Percentiles rank a stretch among this genome's conserved stretches.
Conservation (phyloP, 2,888 invertebrate genomes). For the Stenoptilia bipunctidactyla region DNA sequence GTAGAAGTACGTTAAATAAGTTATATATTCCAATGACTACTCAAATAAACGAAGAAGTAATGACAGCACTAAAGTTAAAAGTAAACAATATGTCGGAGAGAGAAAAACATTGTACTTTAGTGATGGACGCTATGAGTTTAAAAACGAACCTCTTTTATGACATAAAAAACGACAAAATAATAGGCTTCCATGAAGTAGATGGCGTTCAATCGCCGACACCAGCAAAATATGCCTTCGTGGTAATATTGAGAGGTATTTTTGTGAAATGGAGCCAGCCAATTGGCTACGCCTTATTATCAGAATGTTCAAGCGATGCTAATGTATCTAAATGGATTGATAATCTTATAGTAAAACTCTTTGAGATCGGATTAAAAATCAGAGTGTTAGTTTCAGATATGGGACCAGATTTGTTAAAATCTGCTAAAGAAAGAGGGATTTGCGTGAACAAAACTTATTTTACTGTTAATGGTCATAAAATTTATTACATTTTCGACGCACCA, state of each 20-base stretch:
- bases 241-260: conserved; percentile 16
- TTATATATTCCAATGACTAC: conserved; percentile 13
- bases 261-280: conserved; percentile 18
- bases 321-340: conserved; percentile 13
- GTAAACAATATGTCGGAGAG: conserved; percentile 14
- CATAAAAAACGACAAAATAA: background rate
- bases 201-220: background rate
- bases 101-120: conserved; percentile 18
- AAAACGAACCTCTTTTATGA: background rate
- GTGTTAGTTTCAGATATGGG: conserved; percentile 10
- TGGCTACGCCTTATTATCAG: conserved; percentile 13
- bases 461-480: conserved; percentile 13
- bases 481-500: conserved; percentile 16
- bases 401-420: conserved; percentile 8
- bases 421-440: conserved; percentile 4
- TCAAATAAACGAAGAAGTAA: conserved; percentile 9
- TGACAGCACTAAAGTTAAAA: conserved; percentile 14
- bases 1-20: conserved; percentile 11
- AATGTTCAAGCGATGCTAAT: conserved; percentile 8
- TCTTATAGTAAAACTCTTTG: conserved; percentile 11
- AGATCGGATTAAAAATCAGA: conserved; percentile 14
- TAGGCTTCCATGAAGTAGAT: background rate
- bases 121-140: background rate
- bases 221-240: conserved; percentile 7
- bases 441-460: conserved; percentile 12